Evolutionary conservation across 2,888 invertebrate species (phyloP), one percentile per base, ranked within the genome.

Genomic region (Acanthococcus lagerstroemiae): DNA sequence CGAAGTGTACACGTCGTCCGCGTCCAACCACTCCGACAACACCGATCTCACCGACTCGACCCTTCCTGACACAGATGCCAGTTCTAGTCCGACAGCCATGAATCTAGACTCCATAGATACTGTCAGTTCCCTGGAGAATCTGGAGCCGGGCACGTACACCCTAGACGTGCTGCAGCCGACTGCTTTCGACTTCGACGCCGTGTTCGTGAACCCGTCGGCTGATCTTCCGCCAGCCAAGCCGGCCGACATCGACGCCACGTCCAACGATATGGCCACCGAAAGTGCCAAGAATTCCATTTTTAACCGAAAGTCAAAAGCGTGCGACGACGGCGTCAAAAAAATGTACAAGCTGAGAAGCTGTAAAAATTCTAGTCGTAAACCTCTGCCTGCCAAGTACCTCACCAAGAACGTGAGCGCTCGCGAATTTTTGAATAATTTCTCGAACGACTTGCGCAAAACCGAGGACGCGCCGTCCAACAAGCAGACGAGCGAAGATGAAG

Each of bases 11-110:
- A 67, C 68, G 27, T 27, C 61, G 61, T 46, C 26, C 21, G 37
- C 67, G 5, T 60, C 68, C 22, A 58, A 65, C 37, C 30, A 55
- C 37, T 25, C 65, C n/a, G 65, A 55, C 25, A 56, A 61, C 54
- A 45, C 60, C 61, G 60, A 54, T 65, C 55, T 46, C 48, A 46
- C 25, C 24, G 27, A 55, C 4, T 15, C 6, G 4, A 27, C 27
- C n/a, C 3, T 3, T 24, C 30, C 45, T 1, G 44, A 26, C 4
- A 21, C 22, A 4, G 30, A 30, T n/a, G 24, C 5, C 19, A 25
- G 22, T 22, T 15, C 22, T 7, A 25, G 24, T 54, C 54, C 54
- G 6, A 19, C 17, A 5, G 54, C 25, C 22, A 24, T 50, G 2
- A n/a, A n/a, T 12, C 21, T 61, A 4, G 50, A 61, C 30, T 26